Conservation (phyloP, 2,113 vertebrate genomes). For the Nycticryphes semicollaris region DNA sequence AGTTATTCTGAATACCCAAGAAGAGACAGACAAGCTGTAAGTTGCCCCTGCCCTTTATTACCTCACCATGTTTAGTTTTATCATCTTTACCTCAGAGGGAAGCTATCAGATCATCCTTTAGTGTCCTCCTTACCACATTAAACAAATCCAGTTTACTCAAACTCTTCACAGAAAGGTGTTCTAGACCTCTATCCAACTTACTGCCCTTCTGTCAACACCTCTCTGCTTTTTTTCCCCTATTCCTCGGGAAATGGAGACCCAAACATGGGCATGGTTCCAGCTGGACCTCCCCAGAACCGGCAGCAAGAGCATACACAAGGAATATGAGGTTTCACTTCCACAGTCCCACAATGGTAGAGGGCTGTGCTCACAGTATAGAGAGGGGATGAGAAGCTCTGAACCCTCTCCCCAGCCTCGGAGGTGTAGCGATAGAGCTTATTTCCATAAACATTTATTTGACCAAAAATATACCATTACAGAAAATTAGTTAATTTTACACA, state of each 20-base stretch:
- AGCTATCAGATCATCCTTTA: not conserved
- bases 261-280: not conserved
- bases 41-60: not conserved
- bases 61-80: not conserved
- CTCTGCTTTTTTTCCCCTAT: accelerated
- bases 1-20: not conserved
- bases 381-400: not conserved
- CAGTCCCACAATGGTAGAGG: not conserved
- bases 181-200: not conserved
- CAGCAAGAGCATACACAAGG: not conserved
- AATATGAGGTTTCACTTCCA: not conserved
- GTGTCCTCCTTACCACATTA: not conserved
- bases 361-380: not conserved
- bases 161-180: not conserved
- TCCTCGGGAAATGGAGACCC: not conserved
- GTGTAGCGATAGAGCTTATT: not conserved
- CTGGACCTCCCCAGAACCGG: not conserved
- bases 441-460: not conserved
- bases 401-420: not conserved
- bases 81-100: not conserved
- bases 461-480: not conserved
- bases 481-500: not conserved
- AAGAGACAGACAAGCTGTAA: not conserved
- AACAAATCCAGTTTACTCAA: not conserved
- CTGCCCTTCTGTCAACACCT: not conserved